Conservation (phyloP, 2,113 vertebrate species). For the Tyrannus savana region DNA sequence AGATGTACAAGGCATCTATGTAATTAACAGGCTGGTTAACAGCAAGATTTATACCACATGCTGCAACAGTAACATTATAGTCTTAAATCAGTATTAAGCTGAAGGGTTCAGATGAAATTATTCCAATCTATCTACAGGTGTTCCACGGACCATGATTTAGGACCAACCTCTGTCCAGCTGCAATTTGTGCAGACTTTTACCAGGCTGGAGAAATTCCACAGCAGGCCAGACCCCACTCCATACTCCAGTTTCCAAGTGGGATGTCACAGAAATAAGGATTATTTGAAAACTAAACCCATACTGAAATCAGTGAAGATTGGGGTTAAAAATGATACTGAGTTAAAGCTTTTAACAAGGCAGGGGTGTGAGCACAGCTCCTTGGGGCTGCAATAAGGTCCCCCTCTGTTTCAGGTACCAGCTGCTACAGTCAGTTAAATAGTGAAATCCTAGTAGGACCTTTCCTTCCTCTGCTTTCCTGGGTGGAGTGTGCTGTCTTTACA, state of each 20-base stretch:
- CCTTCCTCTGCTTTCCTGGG: neutral
- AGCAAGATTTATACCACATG: neutral
- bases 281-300: neutral
- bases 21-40: neutral
- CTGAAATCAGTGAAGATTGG: neutral
- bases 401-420: neutral
- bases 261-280: neutral
- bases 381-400: neutral
- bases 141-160: neutral
- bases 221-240: neutral
- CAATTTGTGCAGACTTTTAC: rapidly evolving
- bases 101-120: neutral
- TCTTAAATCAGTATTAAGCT: neutral
- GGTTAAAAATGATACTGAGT: neutral
- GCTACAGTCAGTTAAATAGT: neutral
- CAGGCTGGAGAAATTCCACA: neutral
- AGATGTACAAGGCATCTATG: neutral
- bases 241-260: neutral
- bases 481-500: neutral
- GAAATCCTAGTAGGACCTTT: neutral
- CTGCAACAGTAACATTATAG: neutral
- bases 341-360: neutral
- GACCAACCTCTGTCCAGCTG: neutral
- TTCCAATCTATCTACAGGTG: neutral
- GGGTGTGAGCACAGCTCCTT: neutral